Evolutionary conservation across 1,140 invertebrate species (phyloP).

Genomic region (Zaprionus lachaisei): DNA sequence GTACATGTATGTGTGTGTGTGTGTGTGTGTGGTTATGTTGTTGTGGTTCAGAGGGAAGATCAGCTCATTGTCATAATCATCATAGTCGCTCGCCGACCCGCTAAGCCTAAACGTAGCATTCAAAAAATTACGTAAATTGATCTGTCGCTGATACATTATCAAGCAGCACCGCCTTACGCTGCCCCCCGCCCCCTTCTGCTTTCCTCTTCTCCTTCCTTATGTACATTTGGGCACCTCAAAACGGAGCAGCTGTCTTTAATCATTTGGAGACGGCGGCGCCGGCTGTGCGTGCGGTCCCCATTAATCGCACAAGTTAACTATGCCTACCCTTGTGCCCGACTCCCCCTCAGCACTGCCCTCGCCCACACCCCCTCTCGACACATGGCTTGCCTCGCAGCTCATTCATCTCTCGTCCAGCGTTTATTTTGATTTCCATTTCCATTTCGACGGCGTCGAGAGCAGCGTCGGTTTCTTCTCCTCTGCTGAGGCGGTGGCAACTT

Average conservation of each 20-base stretch:
- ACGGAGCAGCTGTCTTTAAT: constrained; percentile 27
- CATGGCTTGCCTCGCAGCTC: constrained; percentile 6
- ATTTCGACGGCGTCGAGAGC: constrained; percentile 46
- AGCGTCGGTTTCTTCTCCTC: neutral
- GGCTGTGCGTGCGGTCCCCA: constrained; percentile 42
- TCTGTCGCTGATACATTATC: constrained; percentile 65
- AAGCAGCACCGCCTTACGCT: constrained; percentile 2
- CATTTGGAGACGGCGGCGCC: neutral
- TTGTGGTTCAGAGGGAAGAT: constrained; percentile 32
- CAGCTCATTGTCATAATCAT: constrained; percentile 46
- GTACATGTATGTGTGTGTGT: neutral
- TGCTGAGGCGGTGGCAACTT: constrained; percentile 58
- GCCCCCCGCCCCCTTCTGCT: neutral
- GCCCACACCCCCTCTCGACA: neutral
- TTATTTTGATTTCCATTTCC: constrained; percentile 75
- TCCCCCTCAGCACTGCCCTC: neutral
- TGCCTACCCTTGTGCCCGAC: neutral
- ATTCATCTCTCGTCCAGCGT: constrained; percentile 45
- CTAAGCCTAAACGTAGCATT: constrained; percentile 60
- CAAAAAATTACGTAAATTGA: constrained; percentile 77
- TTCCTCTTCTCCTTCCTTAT: neutral
- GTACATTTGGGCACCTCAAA: neutral
- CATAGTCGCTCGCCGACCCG: constrained; percentile 2
- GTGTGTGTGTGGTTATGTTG: neutral
- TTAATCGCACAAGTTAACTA: constrained; percentile 27